Percentiles rank a stretch among this genome's conserved stretches.
phyloP scores from a whole-genome alignment of 1,140 invertebrate species.

The Rhynchophorus ferrugineus region DNA sequence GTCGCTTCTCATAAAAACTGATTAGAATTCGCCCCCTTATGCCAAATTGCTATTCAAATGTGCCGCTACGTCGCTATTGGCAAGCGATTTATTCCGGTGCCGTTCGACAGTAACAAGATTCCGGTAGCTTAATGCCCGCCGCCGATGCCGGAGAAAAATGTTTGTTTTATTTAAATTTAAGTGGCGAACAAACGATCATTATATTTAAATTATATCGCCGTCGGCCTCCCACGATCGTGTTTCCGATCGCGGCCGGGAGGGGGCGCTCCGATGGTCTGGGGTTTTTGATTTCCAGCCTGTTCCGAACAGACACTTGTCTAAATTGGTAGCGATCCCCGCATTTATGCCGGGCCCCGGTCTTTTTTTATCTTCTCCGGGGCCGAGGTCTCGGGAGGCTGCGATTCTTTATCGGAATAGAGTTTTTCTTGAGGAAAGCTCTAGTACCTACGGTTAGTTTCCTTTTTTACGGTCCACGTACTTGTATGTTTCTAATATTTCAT shows the following conservation, averaged over 20 bases:
- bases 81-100: conserved; percentile 40
- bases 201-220: conserved; percentile 35
- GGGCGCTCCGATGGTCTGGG: not conserved
- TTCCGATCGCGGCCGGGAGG: not conserved
- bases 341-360: too few species aligned
- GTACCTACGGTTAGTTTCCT: too few species aligned
- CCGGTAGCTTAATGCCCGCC: conserved; percentile 29
- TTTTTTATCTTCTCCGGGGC: too few species aligned
- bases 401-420: conserved; percentile 5
- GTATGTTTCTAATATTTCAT: too few species aligned
- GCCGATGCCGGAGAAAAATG: conserved; percentile 37
- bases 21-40: conserved; percentile 40
- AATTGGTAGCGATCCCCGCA: not conserved
- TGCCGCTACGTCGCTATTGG: conserved; percentile 36
- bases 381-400: too few species aligned
- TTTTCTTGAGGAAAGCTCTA: too few species aligned
- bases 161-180: conserved; percentile 41
- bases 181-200: conserved; percentile 34
- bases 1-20: conserved; percentile 34
- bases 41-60: conserved; percentile 41
- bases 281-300: conserved; percentile 3
- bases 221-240: not conserved
- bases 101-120: conserved; percentile 37
- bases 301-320: conserved; percentile 3
- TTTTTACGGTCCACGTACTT: too few species aligned